These are phyloP conservation scores for Sapayoa aenigma DNA, from an alignment of 2,113 vertebrate species.

Conservation along the genomic window DNA sequence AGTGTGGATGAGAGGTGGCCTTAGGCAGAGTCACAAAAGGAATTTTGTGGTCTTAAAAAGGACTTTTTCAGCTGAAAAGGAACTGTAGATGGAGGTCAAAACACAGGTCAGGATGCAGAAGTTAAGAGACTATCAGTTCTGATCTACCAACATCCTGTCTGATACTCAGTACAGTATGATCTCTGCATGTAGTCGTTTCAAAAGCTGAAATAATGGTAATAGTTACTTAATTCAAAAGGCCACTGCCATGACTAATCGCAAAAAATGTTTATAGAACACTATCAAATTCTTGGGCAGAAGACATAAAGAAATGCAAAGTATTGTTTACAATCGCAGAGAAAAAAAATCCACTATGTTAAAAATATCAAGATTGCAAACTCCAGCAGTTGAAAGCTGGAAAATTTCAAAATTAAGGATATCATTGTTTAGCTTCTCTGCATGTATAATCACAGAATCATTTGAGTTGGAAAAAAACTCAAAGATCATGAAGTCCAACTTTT, in stretches of 20 bases:
- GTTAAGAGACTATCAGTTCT: not conserved
- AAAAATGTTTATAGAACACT: not conserved
- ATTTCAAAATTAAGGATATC: not conserved
- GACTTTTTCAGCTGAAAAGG: not conserved
- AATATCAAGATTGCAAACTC: not conserved
- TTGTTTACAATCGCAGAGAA: not conserved
- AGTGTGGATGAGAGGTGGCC: not conserved
- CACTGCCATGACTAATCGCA: not conserved
- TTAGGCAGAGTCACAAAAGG: not conserved
- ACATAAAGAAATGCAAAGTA: not conserved
- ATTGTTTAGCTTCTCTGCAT: not conserved
- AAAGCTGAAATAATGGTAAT: not conserved
- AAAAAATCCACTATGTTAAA: not conserved
- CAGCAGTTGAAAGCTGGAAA: not conserved
- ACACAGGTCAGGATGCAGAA: not conserved
- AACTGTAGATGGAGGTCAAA: constrained; percentile 8
- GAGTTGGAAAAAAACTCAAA: not conserved
- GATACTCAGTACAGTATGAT: not conserved
- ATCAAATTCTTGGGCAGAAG: not conserved
- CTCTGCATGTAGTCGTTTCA: not conserved
- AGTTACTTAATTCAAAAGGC: constrained; percentile 11
- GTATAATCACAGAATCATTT: not conserved
- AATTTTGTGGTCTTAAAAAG: constrained; percentile 16
- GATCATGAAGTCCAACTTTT: not conserved
- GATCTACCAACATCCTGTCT: not conserved